Base-by-base conservation (phyloP, 2,888 invertebrate genomes). In the Buathra laborator region DNA sequence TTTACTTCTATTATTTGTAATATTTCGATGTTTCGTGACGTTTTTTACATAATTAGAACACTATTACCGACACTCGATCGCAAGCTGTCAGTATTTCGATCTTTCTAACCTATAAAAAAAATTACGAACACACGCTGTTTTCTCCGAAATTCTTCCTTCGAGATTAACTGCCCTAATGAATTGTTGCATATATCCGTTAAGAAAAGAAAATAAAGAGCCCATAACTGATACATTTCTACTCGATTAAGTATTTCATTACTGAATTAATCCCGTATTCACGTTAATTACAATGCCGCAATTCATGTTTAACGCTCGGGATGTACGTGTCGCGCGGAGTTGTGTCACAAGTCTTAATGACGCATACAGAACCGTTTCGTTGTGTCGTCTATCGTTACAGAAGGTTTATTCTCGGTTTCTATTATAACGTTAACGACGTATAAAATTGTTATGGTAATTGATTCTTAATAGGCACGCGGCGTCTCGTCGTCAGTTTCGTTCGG, bases 371-470 rank as follows among this genome's bases (percentile, higher is more conserved):
- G 44, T 59, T 71, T 53, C 70, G 64, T 74, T 74, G 74, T 66
- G 72, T 75, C 78, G 74, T 77, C 72, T 32, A 48, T 46, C 64
- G 77, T 75, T 75, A 62, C 62, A 75, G 56, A 46, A 19, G 70
- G 37, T 37, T 74, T 78, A 74, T 74, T 70, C 81, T 62, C 74
- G 51, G 81, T 72, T 66, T 56, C 70, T 32, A 44, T 77, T 70
- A 43, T 64, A 46, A 64, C 71, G 68, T 59, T 81, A 81, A 64
- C 64, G 68, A 78, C 59, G 76, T 67, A 59, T 64, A 66, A 81
- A 81, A 84, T 84, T 84, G 72, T 62, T 53, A 68, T 74, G 78
- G 53, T 81, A 78, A 84, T 84, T 75, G 81, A 75, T 78, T 72
- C 72, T 72, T 77, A 84, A 84, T 81, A 66, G 76, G 76, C 76